Conservation (phyloP, 2,797 vertebrate genomes). For the Okamejei kenojei region DNA sequence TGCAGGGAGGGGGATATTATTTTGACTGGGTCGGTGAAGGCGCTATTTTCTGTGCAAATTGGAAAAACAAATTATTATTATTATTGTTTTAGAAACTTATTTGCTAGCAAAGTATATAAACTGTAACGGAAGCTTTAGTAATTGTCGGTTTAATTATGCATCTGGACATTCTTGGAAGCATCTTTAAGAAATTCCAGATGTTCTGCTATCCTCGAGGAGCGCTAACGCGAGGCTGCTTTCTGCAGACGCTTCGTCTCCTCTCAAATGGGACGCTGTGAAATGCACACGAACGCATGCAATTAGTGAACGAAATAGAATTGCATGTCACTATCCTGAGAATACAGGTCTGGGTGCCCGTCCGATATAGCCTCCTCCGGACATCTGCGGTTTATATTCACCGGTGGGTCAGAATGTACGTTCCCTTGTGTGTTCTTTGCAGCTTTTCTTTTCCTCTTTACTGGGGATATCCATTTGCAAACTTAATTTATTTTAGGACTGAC, state of each 20-base stretch:
- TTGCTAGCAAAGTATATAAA: not conserved
- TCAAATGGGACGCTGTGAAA: too few species aligned
- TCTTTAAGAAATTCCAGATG: constrained; percentile 32
- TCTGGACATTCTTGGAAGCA: constrained; percentile 19
- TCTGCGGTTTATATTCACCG: not conserved
- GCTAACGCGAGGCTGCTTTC: not conserved
- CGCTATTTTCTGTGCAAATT: not conserved
- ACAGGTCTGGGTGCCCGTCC: not conserved
- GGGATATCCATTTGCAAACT: not conserved
- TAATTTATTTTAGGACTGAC: not conserved
- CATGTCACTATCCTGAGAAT: not conserved
- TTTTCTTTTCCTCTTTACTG: not conserved
- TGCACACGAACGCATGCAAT: not conserved
- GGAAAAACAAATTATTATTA: not conserved
- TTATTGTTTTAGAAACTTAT: not conserved
- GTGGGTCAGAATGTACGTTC: not conserved
- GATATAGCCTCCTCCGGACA: not conserved
- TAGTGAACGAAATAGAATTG: not conserved
- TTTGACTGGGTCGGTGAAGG: not conserved
- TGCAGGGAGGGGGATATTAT: not conserved
- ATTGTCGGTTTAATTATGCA: constrained; percentile 22
- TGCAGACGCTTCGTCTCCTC: not conserved
- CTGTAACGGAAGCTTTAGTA: not conserved
- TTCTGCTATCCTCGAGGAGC: not conserved
- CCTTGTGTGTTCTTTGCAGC: not conserved